phyloP scores from a whole-genome alignment of 2,888 invertebrate genomes.

The Holacanthella duospinosa region DNA sequence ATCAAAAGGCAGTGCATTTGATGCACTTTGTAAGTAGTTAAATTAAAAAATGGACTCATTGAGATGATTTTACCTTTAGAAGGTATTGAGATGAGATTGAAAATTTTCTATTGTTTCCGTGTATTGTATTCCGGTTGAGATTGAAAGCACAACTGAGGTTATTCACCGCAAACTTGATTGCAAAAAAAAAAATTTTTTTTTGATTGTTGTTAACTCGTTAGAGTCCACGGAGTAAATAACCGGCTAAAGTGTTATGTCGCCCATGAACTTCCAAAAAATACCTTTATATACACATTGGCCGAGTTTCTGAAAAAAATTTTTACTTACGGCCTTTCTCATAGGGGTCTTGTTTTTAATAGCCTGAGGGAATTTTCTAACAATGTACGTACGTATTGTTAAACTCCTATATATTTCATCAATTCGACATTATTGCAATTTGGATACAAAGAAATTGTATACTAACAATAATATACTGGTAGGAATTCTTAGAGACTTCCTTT shows the following conservation, averaged over 20 bases:
- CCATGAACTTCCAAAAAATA: constrained; percentile 23
- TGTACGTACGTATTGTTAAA: background rate
- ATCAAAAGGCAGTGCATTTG: no score
- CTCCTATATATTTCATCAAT: no score
- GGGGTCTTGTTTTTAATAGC: no score
- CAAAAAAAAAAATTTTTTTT: no score
- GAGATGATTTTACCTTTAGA: background rate
- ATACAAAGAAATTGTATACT: no score
- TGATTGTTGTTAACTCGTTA: constrained; percentile 9
- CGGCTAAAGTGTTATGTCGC: constrained; percentile 20
- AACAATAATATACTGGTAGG: no score
- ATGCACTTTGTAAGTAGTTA: no score
- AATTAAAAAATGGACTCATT: background rate
- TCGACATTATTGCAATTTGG: no score
- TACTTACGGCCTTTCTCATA: background rate
- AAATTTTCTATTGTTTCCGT: background rate
- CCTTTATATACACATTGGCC: constrained; percentile 18
- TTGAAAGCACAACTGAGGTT: background rate
- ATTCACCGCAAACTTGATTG: background rate
- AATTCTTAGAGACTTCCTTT: no score
- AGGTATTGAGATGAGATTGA: background rate
- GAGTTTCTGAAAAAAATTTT: constrained; percentile 14
- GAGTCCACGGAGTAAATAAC: constrained; percentile 18
- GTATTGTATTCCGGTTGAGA: background rate
- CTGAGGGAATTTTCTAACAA: no score